Percentiles rank a stretch among this genome's conserved stretches.
phyloP scores from a whole-genome alignment of 2,797 vertebrate species.

The Scolopax bukidnonensis region DNA sequence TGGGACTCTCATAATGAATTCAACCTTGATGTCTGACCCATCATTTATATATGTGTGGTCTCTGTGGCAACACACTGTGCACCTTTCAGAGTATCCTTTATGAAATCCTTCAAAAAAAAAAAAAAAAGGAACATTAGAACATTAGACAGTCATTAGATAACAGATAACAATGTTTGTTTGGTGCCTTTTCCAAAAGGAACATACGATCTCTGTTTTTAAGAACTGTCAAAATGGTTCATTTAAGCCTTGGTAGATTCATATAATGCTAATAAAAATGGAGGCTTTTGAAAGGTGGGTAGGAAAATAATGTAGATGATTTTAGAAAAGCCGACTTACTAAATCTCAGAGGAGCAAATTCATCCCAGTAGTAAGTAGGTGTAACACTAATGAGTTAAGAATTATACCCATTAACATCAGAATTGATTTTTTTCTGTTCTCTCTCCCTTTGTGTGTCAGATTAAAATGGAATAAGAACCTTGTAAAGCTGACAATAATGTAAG shows the following conservation, averaged over 20 bases:
- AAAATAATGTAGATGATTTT: slow-evolving; percentile 25
- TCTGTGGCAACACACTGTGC: neutral
- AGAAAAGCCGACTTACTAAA: slow-evolving; percentile 40
- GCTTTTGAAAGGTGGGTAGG: slow-evolving; percentile 1
- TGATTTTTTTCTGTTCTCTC: slow-evolving; percentile 45
- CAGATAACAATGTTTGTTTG: neutral
- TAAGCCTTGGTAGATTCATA: neutral
- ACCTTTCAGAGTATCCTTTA: neutral
- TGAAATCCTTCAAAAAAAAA: neutral
- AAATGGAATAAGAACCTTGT: slow-evolving; percentile 20
- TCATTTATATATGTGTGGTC: neutral
- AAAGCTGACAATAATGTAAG: slow-evolving; percentile 22
- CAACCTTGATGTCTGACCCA: neutral
- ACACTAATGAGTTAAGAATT: slow-evolving; percentile 47
- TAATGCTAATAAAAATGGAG: slow-evolving; percentile 25
- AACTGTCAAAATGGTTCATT: neutral
- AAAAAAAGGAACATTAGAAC: neutral
- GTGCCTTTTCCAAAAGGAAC: neutral
- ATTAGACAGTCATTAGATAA: neutral
- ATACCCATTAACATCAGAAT: slow-evolving; percentile 44
- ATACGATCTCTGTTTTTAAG: neutral
- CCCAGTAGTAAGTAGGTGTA: slow-evolving; percentile 36
- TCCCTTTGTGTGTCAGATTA: slow-evolving; percentile 11
- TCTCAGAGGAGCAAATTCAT: slow-evolving; percentile 35
- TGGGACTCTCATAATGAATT: slow-evolving; percentile 3